Percentiles rank a stretch among this genome's conserved stretches.
phyloP scores from a whole-genome alignment of 2,113 vertebrate genomes.

The Phalacrocorax aristotelis region DNA sequence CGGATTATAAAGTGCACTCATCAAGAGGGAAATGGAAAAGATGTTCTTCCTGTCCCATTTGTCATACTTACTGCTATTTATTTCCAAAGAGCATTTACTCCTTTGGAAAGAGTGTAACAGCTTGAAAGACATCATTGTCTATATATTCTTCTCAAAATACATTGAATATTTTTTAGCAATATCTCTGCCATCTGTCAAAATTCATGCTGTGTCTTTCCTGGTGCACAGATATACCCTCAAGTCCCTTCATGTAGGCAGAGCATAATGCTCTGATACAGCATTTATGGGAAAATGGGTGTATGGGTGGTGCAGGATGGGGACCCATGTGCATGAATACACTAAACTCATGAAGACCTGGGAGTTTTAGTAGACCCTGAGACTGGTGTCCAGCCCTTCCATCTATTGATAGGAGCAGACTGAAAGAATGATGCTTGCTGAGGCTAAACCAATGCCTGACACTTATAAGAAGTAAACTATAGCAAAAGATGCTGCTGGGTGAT shows the following conservation, averaged over 20 bases:
- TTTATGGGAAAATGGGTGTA: too few species aligned
- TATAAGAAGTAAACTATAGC: background rate
- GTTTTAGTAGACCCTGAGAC: rapidly evolving
- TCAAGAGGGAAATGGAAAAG: background rate
- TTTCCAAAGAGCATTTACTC: background rate
- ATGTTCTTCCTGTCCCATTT: background rate
- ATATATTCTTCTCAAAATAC: background rate
- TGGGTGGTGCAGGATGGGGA: too few species aligned
- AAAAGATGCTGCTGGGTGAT: background rate
- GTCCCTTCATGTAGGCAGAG: background rate
- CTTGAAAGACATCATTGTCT: background rate
- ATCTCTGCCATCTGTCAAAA: background rate
- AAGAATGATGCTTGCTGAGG: background rate
- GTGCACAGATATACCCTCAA: background rate
- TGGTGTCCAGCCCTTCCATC: background rate
- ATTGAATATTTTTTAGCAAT: background rate
- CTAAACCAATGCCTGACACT: background rate
- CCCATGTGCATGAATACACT: rapidly evolving
- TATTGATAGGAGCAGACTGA: background rate
- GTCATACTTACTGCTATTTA: background rate
- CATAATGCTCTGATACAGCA: background rate
- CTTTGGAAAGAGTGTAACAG: background rate
- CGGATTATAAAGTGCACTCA: background rate
- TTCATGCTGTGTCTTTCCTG: background rate
- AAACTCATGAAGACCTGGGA: background rate